phyloP scores from a whole-genome alignment of 2,888 invertebrate genomes.

The Leucania comma region DNA sequence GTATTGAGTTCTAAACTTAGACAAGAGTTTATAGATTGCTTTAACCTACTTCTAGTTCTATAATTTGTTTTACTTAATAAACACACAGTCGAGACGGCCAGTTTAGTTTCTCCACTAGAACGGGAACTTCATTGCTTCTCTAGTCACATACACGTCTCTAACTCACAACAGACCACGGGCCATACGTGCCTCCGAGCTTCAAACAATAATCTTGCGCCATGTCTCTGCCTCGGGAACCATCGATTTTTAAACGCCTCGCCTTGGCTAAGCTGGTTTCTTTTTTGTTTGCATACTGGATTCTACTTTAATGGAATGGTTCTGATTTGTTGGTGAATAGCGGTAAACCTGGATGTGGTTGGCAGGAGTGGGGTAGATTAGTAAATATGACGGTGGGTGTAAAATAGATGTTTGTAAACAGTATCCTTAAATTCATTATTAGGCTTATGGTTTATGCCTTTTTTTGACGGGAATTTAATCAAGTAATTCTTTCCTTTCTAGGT shows the following conservation, averaged over 20 bases:
- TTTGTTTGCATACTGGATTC: constrained; percentile 57
- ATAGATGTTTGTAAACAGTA: not conserved
- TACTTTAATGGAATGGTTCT: constrained; percentile 49
- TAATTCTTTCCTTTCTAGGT: too few species aligned
- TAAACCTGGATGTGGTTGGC: constrained; percentile 18
- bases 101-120: constrained; percentile 4
- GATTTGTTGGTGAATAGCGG: constrained; percentile 44
- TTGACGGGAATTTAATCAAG: too few species aligned
- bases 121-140: constrained; percentile 15
- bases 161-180: constrained; percentile 31
- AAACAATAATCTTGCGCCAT: constrained; percentile 58
- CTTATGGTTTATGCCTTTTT: not conserved
- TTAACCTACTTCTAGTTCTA: constrained; percentile 34
- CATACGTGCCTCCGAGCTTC: constrained; percentile 55
- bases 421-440: too few species aligned
- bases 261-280: constrained; percentile 46
- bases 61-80: constrained; percentile 32
- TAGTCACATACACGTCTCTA: constrained; percentile 46
- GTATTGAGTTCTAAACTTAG: constrained; percentile 2
- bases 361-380: too few species aligned
- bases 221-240: constrained; percentile 39
- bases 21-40: constrained; percentile 13
- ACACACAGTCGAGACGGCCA: constrained; percentile 7
- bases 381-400: too few species aligned
- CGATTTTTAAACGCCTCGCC: constrained; percentile 57